Percentiles rank a stretch among this genome's conserved stretches.
These are phyloP conservation scores for Mormyrops attenuatus DNA, from an alignment of 2,797 vertebrate species.

Conservation along the genomic window DNA sequence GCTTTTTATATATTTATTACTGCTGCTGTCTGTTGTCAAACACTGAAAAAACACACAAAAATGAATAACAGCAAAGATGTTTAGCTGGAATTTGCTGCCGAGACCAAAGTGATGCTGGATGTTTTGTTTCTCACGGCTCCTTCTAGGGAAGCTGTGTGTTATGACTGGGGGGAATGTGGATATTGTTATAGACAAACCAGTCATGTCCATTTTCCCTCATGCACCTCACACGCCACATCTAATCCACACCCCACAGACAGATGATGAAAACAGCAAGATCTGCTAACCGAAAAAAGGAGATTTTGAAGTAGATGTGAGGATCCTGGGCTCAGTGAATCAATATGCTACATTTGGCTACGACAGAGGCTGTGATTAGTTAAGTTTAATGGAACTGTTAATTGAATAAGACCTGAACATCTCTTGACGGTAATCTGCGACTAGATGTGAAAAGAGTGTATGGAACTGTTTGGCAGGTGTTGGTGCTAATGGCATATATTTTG, in stretches of 20 bases:
- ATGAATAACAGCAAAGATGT: background rate
- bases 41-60: background rate
- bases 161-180: background rate
- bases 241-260: background rate
- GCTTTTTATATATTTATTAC: background rate
- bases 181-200: background rate
- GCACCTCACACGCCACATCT: background rate
- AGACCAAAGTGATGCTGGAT: background rate
- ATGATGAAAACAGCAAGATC: background rate
- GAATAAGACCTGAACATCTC: background rate
- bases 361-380: background rate
- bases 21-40: background rate
- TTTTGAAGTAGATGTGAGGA: background rate
- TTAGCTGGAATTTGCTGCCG: background rate
- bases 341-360: background rate
- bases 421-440: background rate
- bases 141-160: background rate
- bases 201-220: background rate
- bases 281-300: background rate
- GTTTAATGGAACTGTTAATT: background rate
- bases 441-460: background rate
- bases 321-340: background rate
- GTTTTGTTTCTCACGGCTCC: background rate
- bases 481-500: constrained; percentile 1
- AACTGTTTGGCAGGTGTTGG: background rate